phyloP scores from a whole-genome alignment of 2,113 vertebrate genomes.

The Oncorhynchus masou region DNA sequence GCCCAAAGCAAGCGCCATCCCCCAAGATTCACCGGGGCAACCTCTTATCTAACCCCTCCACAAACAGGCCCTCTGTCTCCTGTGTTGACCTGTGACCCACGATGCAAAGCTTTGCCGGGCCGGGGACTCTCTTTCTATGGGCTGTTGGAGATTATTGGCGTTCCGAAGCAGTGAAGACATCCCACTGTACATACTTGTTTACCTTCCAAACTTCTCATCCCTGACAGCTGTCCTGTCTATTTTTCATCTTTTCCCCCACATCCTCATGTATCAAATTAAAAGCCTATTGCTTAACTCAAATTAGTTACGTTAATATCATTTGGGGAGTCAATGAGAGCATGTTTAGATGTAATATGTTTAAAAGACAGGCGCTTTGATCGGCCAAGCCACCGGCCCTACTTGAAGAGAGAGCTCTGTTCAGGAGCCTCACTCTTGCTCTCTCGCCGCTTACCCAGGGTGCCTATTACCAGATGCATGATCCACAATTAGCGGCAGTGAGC shows the following conservation, averaged over 20 bases:
- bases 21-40: slow-evolving; percentile 17
- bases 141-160: slow-evolving; percentile 8
- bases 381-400: slow-evolving; percentile 29
- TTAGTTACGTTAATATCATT: slow-evolving; percentile 35
- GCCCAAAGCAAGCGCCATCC: slow-evolving; percentile 60
- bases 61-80: slow-evolving; percentile 51
- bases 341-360: slow-evolving; percentile 51
- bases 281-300: slow-evolving; percentile 37
- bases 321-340: slow-evolving; percentile 38
- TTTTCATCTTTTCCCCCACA: neutral
- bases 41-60: slow-evolving; percentile 44
- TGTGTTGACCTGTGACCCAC: slow-evolving; percentile 60
- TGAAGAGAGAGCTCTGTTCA: slow-evolving; percentile 27
- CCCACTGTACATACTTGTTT: slow-evolving; percentile 30
- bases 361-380: slow-evolving; percentile 43
- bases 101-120: slow-evolving; percentile 60
- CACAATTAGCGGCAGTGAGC: slow-evolving; percentile 12
- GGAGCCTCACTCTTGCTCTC: neutral
- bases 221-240: neutral
- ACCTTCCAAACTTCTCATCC: slow-evolving; percentile 11
- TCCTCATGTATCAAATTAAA: slow-evolving; percentile 47
- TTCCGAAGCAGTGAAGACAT: slow-evolving; percentile 41
- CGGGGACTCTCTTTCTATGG: slow-evolving; percentile 48
- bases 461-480: slow-evolving; percentile 20
- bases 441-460: neutral